Base-by-base conservation (phyloP, 2,888 invertebrate genomes). In the Athalia rosae region DNA sequence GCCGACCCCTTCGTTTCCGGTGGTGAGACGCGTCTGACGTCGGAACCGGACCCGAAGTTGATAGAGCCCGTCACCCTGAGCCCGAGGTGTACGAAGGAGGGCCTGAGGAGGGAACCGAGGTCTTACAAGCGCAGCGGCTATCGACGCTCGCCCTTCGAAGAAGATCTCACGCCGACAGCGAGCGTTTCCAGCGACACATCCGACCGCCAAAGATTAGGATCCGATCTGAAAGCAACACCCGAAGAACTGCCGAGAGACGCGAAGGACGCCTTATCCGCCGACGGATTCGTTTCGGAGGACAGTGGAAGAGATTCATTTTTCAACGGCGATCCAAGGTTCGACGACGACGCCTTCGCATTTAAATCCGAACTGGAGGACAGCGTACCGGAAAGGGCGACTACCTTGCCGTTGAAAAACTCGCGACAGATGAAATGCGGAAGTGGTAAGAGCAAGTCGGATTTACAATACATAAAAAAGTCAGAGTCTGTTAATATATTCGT, bases 401-500 rank as follows among this genome's bases (percentile, higher is more conserved):
- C 83, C 50, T 28, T 84, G 64, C 82, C 87, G 59, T 66, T 84
- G 77, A 84, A 88, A 82, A 85, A 86, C 83, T 76, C 83, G 61
- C 53, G 92, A 90, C 76, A 87, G 90, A 15, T 91, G 90, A 28
- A 92, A 90, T 59, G 87, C 89, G 13, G 86, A 89, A 87, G 85
- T 76, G 85, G 85, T 79, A 73, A 91, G 80, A 81, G 91, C 80
- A 85, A 91, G 78, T 89, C 90, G 4, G 94, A 94, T 80, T 11
- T 53, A 7, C 92, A 93, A 77, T 93, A 95, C 85, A 93, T 96
- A 67, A 95, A 95, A 85, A 97, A 97, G 89, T 97, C 97, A 0
- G 97, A 97, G 87, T 97, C 97, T 4, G 95, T 97, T 7, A 97
- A 97, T 89, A 97, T 97, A 84, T 97, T 97, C 90, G 94, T 95